Conservation (phyloP, 2,888 invertebrate genomes). For the Rhogogaster chlorosoma region DNA sequence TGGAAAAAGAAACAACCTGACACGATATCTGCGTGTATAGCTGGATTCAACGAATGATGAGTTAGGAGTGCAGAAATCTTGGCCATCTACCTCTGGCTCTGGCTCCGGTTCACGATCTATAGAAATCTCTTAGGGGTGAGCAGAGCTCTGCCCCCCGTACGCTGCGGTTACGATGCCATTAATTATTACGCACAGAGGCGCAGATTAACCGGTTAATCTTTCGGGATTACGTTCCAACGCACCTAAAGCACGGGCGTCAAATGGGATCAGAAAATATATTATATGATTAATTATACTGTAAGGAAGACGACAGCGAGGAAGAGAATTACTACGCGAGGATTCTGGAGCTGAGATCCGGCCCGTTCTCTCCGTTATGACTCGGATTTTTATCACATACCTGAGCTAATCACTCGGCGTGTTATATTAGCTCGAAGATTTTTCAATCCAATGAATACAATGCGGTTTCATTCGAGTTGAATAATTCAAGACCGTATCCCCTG, state of each 20-base stretch:
- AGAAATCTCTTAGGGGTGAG: constrained; percentile 29
- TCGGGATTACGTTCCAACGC: constrained; percentile 54
- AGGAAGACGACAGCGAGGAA: constrained; percentile 3
- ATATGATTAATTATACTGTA: constrained; percentile 25
- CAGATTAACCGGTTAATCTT: constrained; percentile 58
- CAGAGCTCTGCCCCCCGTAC: background rate
- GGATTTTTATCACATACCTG: background rate
- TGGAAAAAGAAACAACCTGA: background rate
- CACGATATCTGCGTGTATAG: background rate
- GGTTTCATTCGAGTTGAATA: background rate
- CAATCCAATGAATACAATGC: background rate
- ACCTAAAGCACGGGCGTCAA: constrained; percentile 39
- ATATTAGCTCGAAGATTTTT: background rate
- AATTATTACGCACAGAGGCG: constrained; percentile 59
- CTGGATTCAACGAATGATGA: background rate
- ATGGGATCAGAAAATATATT: constrained; percentile 56
- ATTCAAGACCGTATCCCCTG: background rate
- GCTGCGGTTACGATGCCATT: constrained; percentile 44
- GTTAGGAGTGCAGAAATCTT: background rate
- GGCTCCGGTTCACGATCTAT: background rate
- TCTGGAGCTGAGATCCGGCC: background rate
- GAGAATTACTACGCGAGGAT: background rate
- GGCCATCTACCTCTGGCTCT: background rate
- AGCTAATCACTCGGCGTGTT: background rate
- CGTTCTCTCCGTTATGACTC: background rate